phyloP scores from a whole-genome alignment of 2,113 vertebrate genomes.

The Burhinus bistriatus region DNA sequence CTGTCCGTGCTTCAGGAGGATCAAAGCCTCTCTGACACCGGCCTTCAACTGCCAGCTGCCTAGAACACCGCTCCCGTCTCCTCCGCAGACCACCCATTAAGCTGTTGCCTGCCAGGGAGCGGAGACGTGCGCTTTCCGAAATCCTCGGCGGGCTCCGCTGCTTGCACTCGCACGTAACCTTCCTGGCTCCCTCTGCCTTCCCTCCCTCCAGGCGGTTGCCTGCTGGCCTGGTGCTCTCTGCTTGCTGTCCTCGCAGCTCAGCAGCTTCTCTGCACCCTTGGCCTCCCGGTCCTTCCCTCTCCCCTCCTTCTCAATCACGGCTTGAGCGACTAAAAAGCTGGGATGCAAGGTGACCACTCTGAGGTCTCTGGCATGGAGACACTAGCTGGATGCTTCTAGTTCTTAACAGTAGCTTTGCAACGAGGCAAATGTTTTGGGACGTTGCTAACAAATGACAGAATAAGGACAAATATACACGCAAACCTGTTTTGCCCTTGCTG shows the following conservation, averaged over 20 bases:
- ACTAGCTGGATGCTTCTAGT: fast-evolving
- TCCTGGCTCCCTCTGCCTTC: not conserved
- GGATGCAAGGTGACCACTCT: not conserved
- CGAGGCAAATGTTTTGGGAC: fast-evolving
- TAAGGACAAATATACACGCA: not conserved
- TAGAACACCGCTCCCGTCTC: not conserved
- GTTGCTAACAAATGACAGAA: not conserved
- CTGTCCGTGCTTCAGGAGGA: not conserved
- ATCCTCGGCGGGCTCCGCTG: not conserved
- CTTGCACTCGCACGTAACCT: not conserved
- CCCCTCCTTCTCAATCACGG: fast-evolving
- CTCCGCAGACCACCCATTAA: slow-evolving; percentile 47
- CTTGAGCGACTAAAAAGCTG: not conserved
- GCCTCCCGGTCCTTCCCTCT: not conserved
- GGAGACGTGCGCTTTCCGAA: not conserved
- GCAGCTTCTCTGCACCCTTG: not conserved
- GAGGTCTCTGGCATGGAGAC: not conserved
- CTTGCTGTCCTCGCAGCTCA: not conserved
- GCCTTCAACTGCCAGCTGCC: not conserved
- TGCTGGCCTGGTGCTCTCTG: not conserved
- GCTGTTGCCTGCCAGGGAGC: not conserved
- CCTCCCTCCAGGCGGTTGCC: not conserved
- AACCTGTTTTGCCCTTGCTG: not conserved
- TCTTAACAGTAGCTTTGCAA: not conserved
- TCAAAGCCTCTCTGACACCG: not conserved